Evolutionary conservation across 2,888 invertebrate species (phyloP).

Genomic region (Thelaira solivaga): DNA sequence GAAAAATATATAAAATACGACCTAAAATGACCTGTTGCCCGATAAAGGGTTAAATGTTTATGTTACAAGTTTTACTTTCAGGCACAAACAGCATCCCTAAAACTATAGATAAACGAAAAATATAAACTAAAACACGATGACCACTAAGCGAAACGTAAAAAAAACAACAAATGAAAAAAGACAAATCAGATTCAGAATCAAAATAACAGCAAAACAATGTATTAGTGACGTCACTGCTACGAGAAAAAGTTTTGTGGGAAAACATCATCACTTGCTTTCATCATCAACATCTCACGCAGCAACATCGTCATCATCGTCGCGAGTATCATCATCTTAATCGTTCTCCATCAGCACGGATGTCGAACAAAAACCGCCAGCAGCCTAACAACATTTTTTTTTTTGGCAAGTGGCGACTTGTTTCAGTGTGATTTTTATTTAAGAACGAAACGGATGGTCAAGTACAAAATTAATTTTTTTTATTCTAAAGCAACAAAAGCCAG

Average conservation of each 20-base stretch:
- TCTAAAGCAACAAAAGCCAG: neutral
- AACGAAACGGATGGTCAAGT: constrained; percentile 65
- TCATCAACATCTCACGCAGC: constrained; percentile 17
- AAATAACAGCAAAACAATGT: neutral
- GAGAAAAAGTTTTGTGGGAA: neutral
- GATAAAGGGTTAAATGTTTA: too few relatives aligned
- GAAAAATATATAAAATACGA: too few relatives aligned
- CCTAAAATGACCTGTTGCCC: too few relatives aligned
- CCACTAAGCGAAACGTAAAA: neutral
- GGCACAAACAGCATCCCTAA: constrained; percentile 21
- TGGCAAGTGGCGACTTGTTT: constrained; percentile 61
- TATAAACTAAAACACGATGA: too few relatives aligned
- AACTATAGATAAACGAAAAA: too few relatives aligned
- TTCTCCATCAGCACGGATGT: constrained; percentile 37
- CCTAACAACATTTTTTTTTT: constrained; percentile 37
- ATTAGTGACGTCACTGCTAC: constrained; percentile 44
- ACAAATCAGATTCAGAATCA: too few relatives aligned
- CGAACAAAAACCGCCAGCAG: constrained; percentile 37
- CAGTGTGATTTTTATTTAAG: constrained; percentile 70
- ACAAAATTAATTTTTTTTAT: neutral
- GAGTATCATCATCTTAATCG: constrained; percentile 10
- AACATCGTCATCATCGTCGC: constrained; percentile 10
- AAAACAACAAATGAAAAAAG: neutral
- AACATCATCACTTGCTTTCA: constrained; percentile 31
- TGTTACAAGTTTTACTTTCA: too few relatives aligned